Conservation (phyloP, 2,113 vertebrate genomes). For the Paradisaea rubra region DNA sequence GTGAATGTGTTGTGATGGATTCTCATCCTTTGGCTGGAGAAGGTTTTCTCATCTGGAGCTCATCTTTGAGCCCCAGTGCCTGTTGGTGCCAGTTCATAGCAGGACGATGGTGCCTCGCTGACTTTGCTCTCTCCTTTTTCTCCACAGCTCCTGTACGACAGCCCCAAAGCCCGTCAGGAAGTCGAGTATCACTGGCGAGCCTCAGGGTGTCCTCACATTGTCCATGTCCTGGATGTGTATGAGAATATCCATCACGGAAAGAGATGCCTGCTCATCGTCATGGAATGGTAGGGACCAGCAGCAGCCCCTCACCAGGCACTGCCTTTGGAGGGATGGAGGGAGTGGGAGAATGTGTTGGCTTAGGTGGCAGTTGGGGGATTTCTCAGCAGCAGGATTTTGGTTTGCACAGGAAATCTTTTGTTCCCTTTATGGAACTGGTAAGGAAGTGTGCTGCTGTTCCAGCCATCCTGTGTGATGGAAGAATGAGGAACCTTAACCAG, state of each 20-base stretch:
- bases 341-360: background rate
- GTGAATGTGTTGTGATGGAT: background rate
- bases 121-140: background rate
- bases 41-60: background rate
- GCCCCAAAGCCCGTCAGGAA: slow-evolving; percentile 89
- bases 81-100: background rate
- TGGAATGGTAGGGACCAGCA: slow-evolving; percentile 87
- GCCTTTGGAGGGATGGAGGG: background rate
- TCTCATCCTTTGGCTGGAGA: background rate
- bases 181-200: slow-evolving; percentile 91
- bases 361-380: background rate
- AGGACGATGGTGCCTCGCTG: background rate
- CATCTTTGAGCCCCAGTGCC: background rate
- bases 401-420: background rate
- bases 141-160: slow-evolving; percentile 85
- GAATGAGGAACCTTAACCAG: background rate
- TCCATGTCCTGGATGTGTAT: slow-evolving; percentile 84
- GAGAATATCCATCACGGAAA: slow-evolving; percentile 95
- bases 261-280: slow-evolving; percentile 95
- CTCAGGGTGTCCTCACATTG: slow-evolving; percentile 87
- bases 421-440: background rate
- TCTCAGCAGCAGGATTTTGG: background rate
- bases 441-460: background rate
- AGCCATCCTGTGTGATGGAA: background rate
- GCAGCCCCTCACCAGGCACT: background rate